These are phyloP conservation scores for Myripristis jacobus DNA, from an alignment of 2,797 vertebrate species.

Conservation along the genomic window DNA sequence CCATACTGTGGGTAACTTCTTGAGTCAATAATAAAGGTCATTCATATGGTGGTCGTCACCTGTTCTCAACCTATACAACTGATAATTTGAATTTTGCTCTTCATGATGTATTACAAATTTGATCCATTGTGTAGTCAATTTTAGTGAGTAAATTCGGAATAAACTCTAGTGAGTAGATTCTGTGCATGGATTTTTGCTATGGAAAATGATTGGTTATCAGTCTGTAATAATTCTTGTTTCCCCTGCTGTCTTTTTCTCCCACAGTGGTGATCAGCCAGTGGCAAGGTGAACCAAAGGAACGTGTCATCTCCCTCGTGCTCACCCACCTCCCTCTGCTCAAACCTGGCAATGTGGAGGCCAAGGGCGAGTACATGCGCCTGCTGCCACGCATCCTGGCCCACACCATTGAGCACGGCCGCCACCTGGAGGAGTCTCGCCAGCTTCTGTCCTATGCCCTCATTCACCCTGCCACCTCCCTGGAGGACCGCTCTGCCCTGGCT, in stretches of 20 bases:
- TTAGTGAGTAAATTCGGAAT: too few species aligned
- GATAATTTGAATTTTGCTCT: too few species aligned
- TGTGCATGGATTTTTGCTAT: too few species aligned
- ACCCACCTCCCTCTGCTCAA: conserved; percentile 97
- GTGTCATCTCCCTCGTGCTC: conserved; percentile 93
- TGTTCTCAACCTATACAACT: too few species aligned
- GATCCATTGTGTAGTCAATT: too few species aligned
- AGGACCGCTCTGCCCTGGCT: conserved; percentile 94
- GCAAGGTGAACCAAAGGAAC: conserved; percentile 96
- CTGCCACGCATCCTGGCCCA: conserved; percentile 96
- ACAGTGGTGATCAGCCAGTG: conserved; percentile 96
- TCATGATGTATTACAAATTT: too few species aligned
- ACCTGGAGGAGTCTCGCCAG: conserved; percentile 98
- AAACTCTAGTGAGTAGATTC: too few species aligned
- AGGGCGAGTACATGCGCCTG: conserved; percentile 97
- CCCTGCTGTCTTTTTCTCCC: conserved; percentile 6
- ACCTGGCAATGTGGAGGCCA: conserved; percentile 95
- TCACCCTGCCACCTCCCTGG: conserved; percentile 96
- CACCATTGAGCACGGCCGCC: conserved; percentile 95
- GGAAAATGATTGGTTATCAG: too few species aligned
- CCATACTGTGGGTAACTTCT: too few species aligned
- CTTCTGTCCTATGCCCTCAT: conserved; percentile 98
- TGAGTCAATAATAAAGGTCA: too few species aligned
- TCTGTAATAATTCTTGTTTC: background rate
- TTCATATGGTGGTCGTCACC: too few species aligned